A percentile compares a stretch with the other conserved stretches of the same genome.
These are phyloP conservation scores for Drosophila tanythrix DNA, from an alignment of 2,888 invertebrate species.

Conservation along the genomic window DNA sequence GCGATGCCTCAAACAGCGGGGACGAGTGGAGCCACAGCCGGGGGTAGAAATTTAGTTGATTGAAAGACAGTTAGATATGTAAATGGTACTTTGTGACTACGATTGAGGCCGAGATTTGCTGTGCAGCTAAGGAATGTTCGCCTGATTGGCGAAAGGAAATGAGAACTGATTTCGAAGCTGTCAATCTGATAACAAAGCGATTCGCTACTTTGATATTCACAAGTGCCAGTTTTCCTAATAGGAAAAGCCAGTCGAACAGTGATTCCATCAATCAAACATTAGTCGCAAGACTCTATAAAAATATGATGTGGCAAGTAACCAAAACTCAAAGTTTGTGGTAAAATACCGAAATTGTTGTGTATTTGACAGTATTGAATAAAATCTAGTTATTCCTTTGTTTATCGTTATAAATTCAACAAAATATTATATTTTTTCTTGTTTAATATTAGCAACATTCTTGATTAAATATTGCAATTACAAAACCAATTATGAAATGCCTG, in stretches of 20 bases:
- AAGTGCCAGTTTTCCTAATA: slow-evolving; percentile 9
- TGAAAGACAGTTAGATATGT: slow-evolving; percentile 70
- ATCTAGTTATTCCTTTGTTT: background rate
- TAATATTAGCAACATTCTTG: background rate
- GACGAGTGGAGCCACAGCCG: background rate
- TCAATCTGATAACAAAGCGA: slow-evolving; percentile 55
- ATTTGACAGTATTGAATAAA: background rate
- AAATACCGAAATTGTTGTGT: background rate
- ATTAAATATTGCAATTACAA: background rate
- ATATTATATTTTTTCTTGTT: background rate
- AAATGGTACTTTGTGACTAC: slow-evolving; percentile 15
- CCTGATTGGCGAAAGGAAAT: slow-evolving; percentile 5
- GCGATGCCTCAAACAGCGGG: slow-evolving; percentile 57
- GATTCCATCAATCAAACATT: background rate
- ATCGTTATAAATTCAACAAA: background rate
- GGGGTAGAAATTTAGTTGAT: slow-evolving; percentile 66
- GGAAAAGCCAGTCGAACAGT: background rate
- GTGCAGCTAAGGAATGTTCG: slow-evolving; percentile 35
- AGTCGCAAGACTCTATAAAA: slow-evolving; percentile 83
- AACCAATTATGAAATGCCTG: slow-evolving; percentile 3
- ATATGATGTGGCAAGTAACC: background rate
- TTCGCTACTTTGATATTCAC: slow-evolving; percentile 31
- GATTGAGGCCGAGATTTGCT: slow-evolving; percentile 42
- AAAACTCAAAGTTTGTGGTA: background rate
- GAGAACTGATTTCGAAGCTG: slow-evolving; percentile 48